A percentile compares a stretch with the other conserved stretches of the same genome.
phyloP scores from a whole-genome alignment of 2,113 vertebrate species.

The Spilogale gracilis region DNA sequence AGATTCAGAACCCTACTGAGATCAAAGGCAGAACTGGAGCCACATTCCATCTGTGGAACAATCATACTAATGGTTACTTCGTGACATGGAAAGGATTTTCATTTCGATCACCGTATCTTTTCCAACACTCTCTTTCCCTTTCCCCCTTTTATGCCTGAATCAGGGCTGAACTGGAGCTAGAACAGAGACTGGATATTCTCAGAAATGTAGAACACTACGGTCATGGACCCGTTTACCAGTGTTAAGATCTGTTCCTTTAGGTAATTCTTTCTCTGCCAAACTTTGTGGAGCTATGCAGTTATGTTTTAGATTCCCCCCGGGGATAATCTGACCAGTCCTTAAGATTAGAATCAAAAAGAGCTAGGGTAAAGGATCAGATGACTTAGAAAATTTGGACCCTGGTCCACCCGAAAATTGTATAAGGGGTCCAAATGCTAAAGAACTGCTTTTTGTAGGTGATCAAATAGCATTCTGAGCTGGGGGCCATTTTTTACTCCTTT shows the following conservation, averaged over 20 bases:
- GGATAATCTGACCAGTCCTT: background rate
- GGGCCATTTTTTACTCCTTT: background rate
- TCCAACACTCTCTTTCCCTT: background rate
- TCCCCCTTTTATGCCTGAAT: background rate
- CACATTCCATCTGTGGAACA: background rate
- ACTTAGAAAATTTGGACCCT: conserved; percentile 12
- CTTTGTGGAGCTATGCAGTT: background rate
- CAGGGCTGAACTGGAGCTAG: background rate
- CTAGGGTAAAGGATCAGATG: background rate
- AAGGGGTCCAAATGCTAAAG: background rate
- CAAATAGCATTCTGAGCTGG: conserved; percentile 17
- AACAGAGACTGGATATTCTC: background rate
- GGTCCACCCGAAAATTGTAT: conserved; percentile 12
- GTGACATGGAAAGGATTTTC: background rate
- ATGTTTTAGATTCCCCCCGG: background rate
- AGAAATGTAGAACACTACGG: background rate
- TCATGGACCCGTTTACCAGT: background rate
- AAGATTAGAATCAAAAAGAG: conserved; percentile 4
- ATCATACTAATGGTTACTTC: background rate
- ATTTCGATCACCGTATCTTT: background rate
- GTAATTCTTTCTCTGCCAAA: background rate
- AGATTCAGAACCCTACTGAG: background rate
- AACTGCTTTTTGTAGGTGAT: background rate
- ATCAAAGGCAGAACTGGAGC: background rate
- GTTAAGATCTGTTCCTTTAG: background rate